These are phyloP conservation scores for Osmoderma eremita DNA, from an alignment of 2,888 invertebrate species.

Conservation along the genomic window DNA sequence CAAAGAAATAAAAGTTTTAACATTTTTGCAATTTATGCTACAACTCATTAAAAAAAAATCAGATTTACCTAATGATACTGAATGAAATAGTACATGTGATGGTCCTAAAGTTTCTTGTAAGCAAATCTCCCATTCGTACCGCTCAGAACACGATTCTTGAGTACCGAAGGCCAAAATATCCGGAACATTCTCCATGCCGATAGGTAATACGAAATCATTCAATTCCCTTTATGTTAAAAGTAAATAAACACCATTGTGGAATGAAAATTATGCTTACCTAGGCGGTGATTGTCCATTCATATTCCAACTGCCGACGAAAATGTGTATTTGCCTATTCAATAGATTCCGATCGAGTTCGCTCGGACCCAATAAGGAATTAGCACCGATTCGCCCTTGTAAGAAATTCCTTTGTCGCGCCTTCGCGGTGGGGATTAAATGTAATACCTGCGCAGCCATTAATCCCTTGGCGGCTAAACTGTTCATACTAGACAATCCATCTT, in stretches of 20 bases:
- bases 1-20: no score
- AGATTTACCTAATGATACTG: slow-evolving; percentile 76
- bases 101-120: slow-evolving; percentile 94
- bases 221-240: slow-evolving; percentile 70
- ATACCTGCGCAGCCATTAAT: slow-evolving; percentile 76
- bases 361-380: slow-evolving; percentile 83
- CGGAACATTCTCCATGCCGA: slow-evolving; percentile 84
- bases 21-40: no score
- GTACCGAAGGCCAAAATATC: slow-evolving; percentile 94
- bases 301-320: slow-evolving; percentile 96
- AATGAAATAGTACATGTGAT: slow-evolving; percentile 90
- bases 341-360: slow-evolving; percentile 87
- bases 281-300: slow-evolving; percentile 93
- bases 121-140: slow-evolving; percentile 88
- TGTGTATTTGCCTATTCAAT: slow-evolving; percentile 83
- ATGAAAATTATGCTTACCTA: slow-evolving; percentile 67
- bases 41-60: no score
- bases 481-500: slow-evolving; percentile 62
- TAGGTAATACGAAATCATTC: slow-evolving; percentile 90
- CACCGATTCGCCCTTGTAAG: slow-evolving; percentile 81
- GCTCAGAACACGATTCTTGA: slow-evolving; percentile 91
- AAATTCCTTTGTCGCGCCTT: slow-evolving; percentile 85
- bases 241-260: background rate
- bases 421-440: slow-evolving; percentile 83
- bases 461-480: slow-evolving; percentile 79